Evolutionary conservation across 2,888 invertebrate species (phyloP).

Genomic region (Drosophila pegasa): DNA sequence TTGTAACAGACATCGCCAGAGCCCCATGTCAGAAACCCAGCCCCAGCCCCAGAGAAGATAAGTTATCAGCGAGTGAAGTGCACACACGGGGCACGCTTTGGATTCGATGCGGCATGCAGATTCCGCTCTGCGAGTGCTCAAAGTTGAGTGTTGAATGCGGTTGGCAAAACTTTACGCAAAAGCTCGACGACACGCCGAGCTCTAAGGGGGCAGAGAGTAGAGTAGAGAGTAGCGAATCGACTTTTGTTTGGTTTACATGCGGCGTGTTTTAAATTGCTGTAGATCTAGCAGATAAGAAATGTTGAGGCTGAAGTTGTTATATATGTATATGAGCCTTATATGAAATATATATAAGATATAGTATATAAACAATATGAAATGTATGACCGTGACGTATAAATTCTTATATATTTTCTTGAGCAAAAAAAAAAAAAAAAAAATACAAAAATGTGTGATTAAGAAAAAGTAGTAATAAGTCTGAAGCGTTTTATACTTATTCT

Average conservation of each 20-base stretch:
- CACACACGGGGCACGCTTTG: constrained; percentile 66
- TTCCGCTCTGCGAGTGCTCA: constrained; percentile 24
- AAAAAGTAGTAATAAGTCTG: too few relatives aligned
- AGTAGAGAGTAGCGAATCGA: not conserved
- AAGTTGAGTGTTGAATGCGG: constrained; percentile 50
- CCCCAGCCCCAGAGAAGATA: constrained; percentile 53
- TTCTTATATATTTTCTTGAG: too few relatives aligned
- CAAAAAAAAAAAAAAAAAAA: too few relatives aligned
- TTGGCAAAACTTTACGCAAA: constrained; percentile 52
- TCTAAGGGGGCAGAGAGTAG: not conserved
- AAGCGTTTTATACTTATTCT: too few relatives aligned
- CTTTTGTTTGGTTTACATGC: constrained; percentile 26
- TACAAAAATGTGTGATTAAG: too few relatives aligned
- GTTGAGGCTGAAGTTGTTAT: constrained; percentile 3
- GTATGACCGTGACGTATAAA: too few relatives aligned
- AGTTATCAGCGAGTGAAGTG: constrained; percentile 68
- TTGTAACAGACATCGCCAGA: constrained; percentile 69
- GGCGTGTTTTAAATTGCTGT: constrained; percentile 42
- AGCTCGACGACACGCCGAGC: constrained; percentile 36
- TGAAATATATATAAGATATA: not conserved
- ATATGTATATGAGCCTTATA: not conserved
- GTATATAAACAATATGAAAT: not conserved
- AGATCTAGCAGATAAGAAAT: constrained; percentile 33
- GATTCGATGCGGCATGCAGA: constrained; percentile 42
- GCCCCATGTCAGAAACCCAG: constrained; percentile 3